Conservation (phyloP, 64 coral and sea anemone species). For the Montipora sp. region DNA sequence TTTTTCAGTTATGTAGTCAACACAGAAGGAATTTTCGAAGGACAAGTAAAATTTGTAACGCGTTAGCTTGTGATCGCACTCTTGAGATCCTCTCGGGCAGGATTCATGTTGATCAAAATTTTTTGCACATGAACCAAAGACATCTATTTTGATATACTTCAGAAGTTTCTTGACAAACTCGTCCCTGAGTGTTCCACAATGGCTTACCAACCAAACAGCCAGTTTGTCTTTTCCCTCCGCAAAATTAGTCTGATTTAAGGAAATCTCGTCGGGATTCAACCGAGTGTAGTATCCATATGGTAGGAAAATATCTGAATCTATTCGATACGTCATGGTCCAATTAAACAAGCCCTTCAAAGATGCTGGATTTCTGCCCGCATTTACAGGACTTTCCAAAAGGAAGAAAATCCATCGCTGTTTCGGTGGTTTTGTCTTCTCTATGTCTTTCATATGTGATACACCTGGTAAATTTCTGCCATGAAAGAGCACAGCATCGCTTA, state of each 20-base stretch:
- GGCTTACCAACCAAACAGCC: constrained; percentile 64
- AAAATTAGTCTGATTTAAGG: neutral
- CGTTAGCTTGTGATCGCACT: constrained; percentile 25
- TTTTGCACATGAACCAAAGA: constrained; percentile 51
- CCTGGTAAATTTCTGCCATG: constrained; percentile 57
- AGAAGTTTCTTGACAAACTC: constrained; percentile 51
- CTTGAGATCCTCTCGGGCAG: constrained; percentile 3
- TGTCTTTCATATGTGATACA: neutral
- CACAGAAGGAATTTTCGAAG: constrained; percentile 69
- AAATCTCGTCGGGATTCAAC: neutral
- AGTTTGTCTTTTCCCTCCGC: constrained; percentile 52
- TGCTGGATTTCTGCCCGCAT: neutral
- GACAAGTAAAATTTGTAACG: constrained; percentile 69
- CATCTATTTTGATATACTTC: constrained; percentile 56
- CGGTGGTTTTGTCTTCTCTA: neutral
- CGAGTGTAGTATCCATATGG: constrained; percentile 56
- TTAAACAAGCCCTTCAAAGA: constrained; percentile 43
- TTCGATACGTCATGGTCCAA: constrained; percentile 69
- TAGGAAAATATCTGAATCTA: constrained; percentile 60
- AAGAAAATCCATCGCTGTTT: constrained; percentile 73
- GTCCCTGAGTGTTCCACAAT: constrained; percentile 53
- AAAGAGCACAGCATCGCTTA: constrained; percentile 21
- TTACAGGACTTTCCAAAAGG: constrained; percentile 49
- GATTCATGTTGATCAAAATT: constrained; percentile 48
- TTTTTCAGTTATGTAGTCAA: constrained; percentile 81